phyloP scores from a whole-genome alignment of 2,888 invertebrate species.

The Diarsia rubi region DNA sequence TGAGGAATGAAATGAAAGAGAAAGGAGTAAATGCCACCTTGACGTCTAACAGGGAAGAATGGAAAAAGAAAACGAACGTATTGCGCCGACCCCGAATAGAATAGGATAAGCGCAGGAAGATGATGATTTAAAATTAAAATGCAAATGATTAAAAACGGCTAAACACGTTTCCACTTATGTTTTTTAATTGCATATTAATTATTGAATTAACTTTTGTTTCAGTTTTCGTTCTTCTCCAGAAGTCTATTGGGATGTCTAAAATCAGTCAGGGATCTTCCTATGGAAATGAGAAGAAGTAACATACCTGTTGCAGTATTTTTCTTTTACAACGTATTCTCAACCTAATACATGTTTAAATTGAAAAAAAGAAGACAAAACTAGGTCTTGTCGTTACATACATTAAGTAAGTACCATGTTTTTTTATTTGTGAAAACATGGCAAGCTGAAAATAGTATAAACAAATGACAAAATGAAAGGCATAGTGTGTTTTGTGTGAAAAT shows the following conservation, averaged over 20 bases:
- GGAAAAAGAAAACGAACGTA: too few relatives aligned
- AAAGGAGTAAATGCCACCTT: too few relatives aligned
- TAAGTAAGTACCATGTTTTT: slow-evolving; percentile 51
- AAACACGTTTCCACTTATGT: not conserved
- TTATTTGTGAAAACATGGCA: slow-evolving; percentile 37
- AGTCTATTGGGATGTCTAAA: slow-evolving; percentile 95
- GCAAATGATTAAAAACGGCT: not conserved
- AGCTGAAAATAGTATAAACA: slow-evolving; percentile 52
- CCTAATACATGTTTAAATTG: slow-evolving; percentile 58
- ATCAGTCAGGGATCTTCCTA: slow-evolving; percentile 96
- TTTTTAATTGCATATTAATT: not conserved
- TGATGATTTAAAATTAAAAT: not conserved
- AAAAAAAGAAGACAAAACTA: slow-evolving; percentile 40
- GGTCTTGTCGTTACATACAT: slow-evolving; percentile 52
- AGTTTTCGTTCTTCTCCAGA: slow-evolving; percentile 95
- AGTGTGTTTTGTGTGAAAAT: slow-evolving; percentile 45
- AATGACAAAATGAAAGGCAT: slow-evolving; percentile 44
- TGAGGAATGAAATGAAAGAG: too few relatives aligned
- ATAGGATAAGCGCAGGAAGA: too few relatives aligned
- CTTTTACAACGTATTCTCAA: slow-evolving; percentile 61
- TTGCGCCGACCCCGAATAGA: too few relatives aligned
- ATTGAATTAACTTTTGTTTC: slow-evolving; percentile 78
- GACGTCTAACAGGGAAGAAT: too few relatives aligned
- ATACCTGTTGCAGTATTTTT: slow-evolving; percentile 67
- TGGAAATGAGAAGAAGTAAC: slow-evolving; percentile 92